Evolutionary conservation across 2,888 invertebrate genomes (phyloP).

Genomic region (Herminia tarsipennalis): DNA sequence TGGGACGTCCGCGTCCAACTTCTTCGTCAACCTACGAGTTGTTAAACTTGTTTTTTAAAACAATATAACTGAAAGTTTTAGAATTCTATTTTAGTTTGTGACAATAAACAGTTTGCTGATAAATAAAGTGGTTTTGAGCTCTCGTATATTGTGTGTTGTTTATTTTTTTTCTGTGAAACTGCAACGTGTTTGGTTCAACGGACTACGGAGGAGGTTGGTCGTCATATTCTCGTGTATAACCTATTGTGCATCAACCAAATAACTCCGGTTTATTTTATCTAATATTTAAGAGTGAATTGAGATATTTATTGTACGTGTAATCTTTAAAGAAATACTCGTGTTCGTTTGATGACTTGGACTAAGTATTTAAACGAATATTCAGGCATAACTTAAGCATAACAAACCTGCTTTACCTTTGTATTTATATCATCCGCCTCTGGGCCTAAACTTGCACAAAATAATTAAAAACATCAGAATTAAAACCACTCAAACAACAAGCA

Average conservation of each 20-base stretch:
- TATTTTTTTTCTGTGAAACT: constrained; percentile 79
- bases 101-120: constrained; percentile 41
- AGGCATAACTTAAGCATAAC: too few relatives aligned
- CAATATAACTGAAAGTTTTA: constrained; percentile 50
- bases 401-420: too few relatives aligned
- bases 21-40: constrained; percentile 75
- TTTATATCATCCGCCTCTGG: too few relatives aligned
- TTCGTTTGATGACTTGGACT: too few relatives aligned
- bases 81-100: constrained; percentile 44
- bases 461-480: too few relatives aligned
- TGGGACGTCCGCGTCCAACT: constrained; percentile 64
- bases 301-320: too few relatives aligned
- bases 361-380: too few relatives aligned
- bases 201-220: constrained; percentile 83
- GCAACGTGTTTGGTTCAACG: constrained; percentile 85
- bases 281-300: constrained; percentile 13
- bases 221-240: constrained; percentile 72
- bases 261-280: constrained; percentile 65
- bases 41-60: constrained; percentile 68
- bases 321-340: too few relatives aligned
- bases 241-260: constrained; percentile 71
- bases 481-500: background rate
- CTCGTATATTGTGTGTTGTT: constrained; percentile 67
- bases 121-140: constrained; percentile 65
- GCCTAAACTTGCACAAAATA: too few relatives aligned